Percentiles rank a stretch among this genome's conserved stretches.
These are phyloP conservation scores for Harpalus rubripes DNA, from an alignment of 2,888 invertebrate species.

Conservation along the genomic window DNA sequence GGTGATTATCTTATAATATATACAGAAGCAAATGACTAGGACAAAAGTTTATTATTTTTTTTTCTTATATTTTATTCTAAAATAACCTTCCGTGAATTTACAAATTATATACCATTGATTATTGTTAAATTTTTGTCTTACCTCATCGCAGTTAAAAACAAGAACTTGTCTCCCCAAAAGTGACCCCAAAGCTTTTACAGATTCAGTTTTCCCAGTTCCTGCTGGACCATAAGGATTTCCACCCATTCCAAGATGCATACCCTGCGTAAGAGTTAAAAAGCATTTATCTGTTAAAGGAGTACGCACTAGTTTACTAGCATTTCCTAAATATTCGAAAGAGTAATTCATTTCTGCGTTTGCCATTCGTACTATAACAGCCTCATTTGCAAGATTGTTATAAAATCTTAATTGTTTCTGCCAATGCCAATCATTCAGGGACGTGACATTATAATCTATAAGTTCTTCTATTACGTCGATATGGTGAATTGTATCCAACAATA, in stretches of 20 bases:
- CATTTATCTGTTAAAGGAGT: conserved; percentile 98
- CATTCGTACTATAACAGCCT: conserved; percentile 89
- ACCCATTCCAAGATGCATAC: conserved; percentile 96
- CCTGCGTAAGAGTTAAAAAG: conserved; percentile 95
- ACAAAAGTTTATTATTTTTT: no score
- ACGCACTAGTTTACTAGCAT: conserved; percentile 95
- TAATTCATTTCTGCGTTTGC: conserved; percentile 96
- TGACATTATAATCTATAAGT: conserved; percentile 85
- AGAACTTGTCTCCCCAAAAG: conserved; percentile 95
- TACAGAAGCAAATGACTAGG: no score
- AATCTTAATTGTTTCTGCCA: conserved; percentile 97
- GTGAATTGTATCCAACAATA: conserved; percentile 96
- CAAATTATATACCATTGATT: no score
- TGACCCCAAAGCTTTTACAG: conserved; percentile 95
- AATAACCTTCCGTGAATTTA: no score
- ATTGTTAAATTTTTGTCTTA: conserved; percentile 72
- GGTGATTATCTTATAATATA: no score
- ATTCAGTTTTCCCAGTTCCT: conserved; percentile 99
- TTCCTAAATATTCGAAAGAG: conserved; percentile 99
- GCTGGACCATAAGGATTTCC: conserved; percentile 99
- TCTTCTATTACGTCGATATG: conserved; percentile 90
- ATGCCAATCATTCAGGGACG: conserved; percentile 88
- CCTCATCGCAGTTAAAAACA: conserved; percentile 98
- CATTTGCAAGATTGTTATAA: conserved; percentile 80
- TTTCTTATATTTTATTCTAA: no score